Percentiles rank a stretch among this genome's conserved stretches.
phyloP scores from a whole-genome alignment of 2,888 invertebrate species.

The Cosmorhoe ocellata region DNA sequence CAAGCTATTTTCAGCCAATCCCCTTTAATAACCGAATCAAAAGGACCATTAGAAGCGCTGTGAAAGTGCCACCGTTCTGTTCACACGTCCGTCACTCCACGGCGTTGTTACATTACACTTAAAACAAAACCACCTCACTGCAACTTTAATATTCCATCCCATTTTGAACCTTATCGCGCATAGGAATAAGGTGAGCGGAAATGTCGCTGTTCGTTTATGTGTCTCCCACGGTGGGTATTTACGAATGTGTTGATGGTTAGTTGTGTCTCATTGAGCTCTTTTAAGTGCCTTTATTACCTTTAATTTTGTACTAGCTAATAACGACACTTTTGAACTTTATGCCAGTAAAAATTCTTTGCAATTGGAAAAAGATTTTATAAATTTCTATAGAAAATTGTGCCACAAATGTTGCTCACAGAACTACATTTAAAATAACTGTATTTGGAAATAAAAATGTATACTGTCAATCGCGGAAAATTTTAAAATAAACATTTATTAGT shows the following conservation, averaged over 20 bases:
- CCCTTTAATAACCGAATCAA: constrained; percentile 39
- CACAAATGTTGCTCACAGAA: too few relatives aligned
- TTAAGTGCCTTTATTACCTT: constrained; percentile 10
- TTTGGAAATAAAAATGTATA: too few relatives aligned
- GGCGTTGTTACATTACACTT: constrained; percentile 49
- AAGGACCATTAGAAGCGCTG: constrained; percentile 52
- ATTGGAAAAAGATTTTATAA: too few relatives aligned
- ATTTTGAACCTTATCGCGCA: constrained; percentile 38
- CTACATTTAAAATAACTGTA: too few relatives aligned
- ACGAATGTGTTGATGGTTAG: constrained; percentile 40
- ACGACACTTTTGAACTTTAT: neutral
- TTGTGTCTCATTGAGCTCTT: constrained; percentile 13
- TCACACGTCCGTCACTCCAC: constrained; percentile 74
- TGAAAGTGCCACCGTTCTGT: constrained; percentile 63
- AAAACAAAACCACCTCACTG: constrained; percentile 27
- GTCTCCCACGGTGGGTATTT: constrained; percentile 67
- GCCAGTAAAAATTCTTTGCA: too few relatives aligned
- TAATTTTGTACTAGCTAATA: neutral
- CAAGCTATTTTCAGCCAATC: constrained; percentile 36
- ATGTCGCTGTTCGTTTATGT: constrained; percentile 32
- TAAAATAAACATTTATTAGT: too few relatives aligned
- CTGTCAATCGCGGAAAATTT: too few relatives aligned
- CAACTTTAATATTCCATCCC: neutral
- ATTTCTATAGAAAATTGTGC: too few relatives aligned
- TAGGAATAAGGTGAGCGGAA: constrained; percentile 34